Evolutionary conservation across 2,797 vertebrate genomes (phyloP).

Genomic region (Sphenopsis melanotis): DNA sequence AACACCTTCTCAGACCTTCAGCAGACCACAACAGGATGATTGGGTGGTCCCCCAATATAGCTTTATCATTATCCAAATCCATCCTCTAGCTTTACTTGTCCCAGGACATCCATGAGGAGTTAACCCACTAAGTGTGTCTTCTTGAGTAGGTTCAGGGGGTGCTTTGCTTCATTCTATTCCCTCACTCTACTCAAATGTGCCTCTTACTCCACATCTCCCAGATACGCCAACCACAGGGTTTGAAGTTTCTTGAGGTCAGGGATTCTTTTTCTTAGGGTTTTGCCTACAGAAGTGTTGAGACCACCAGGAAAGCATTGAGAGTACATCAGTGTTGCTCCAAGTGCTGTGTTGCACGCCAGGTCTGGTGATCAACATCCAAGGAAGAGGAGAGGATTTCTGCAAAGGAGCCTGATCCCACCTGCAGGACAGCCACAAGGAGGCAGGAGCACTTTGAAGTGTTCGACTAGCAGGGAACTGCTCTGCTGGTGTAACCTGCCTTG

Average conservation of each 20-base stretch:
- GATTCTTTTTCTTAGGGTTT: neutral
- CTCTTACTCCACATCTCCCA: neutral
- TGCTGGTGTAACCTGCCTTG: neutral
- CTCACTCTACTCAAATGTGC: neutral
- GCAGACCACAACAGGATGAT: neutral
- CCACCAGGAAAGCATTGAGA: neutral
- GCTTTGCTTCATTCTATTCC: neutral
- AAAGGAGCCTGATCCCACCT: neutral
- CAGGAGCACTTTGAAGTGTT: neutral
- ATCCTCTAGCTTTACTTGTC: neutral
- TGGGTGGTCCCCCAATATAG: neutral
- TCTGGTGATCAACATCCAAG: accelerated
- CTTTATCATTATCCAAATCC: neutral
- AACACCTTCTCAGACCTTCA: neutral
- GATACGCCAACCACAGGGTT: accelerated
- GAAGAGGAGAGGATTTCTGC: neutral
- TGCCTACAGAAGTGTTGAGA: neutral
- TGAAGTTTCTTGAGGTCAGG: neutral
- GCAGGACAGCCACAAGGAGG: neutral
- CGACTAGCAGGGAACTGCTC: neutral
- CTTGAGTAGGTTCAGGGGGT: neutral
- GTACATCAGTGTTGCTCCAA: neutral
- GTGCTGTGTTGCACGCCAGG: accelerated
- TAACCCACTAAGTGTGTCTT: neutral
- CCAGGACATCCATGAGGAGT: neutral